Base-by-base conservation (phyloP, 2,888 invertebrate species). In the Frankliniella fusca region DNA sequence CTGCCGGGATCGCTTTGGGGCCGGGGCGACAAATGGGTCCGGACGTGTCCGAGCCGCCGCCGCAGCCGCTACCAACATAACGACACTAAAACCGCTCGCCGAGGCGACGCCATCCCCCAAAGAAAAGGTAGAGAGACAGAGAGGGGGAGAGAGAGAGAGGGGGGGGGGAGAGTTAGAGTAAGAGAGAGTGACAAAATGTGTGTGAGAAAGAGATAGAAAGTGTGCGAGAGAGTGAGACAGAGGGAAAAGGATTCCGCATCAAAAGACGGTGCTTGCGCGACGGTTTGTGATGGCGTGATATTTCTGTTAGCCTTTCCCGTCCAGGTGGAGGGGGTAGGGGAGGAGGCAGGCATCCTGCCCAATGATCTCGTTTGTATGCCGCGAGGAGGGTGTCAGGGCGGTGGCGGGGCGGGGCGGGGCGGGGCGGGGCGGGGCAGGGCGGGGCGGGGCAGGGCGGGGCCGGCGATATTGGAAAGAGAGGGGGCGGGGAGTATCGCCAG, bases 301-400 rank as follows among this genome's bases (percentile, higher is more conserved):
- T 38, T 38, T 38, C 38, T 38, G 38, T 38, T 38, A 38, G 38
- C 38, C 38, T 38, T 38, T 38, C 38, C 38, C 15, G 61, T 0
- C 3, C 20, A 15, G 61, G 61, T 18, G 61, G 7, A 18, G 15
- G 61, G 61, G 11, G 11, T 61, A 18, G 15, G 15, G 61, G 61
- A 0, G 61, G 61, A 61, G 11, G 61, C 3, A 2, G 38, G 38
- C 38, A 38, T 38, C 38, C 38, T 38, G 38, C 38, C 38, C 38
- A 76, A 76, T 76, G 70, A 76, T 23, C 70, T 76, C 70, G 70
- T 76, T 76, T 76, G 70, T 76, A 76, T 76, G 70, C 70, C 70
- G 27, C 23, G 23, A 23, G 23, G 70, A 61, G 61, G 70, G 27
- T 76, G 70, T 76, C 70, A 76, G 23, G 70, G 15, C 18, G 61